Percentiles rank a stretch among this genome's conserved stretches.
phyloP scores from a whole-genome alignment of 2,888 invertebrate species.

The Brachynemurus nebulosus region DNA sequence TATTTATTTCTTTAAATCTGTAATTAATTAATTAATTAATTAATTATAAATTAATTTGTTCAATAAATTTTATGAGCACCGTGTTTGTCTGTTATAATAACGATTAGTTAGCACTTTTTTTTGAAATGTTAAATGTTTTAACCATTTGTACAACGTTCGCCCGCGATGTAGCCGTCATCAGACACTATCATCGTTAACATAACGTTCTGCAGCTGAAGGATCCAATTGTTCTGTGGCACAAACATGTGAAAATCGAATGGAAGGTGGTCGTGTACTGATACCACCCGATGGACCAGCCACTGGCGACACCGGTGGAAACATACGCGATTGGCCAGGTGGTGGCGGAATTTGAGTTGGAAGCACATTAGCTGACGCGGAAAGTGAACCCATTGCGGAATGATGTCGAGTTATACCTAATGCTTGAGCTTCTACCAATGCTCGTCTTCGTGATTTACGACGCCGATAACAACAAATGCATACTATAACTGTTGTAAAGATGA shows the following conservation, averaged over 20 bases:
- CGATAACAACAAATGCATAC: slow-evolving; percentile 6
- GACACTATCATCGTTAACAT: slow-evolving; percentile 41
- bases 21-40: not conserved
- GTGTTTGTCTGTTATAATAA: slow-evolving; percentile 1
- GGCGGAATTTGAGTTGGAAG: slow-evolving; percentile 8
- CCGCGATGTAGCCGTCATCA: slow-evolving; percentile 31
- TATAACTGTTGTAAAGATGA: slow-evolving; percentile 2
- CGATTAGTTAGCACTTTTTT: not conserved
- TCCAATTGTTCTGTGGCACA: not conserved
- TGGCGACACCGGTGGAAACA: slow-evolving; percentile 6
- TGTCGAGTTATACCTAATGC: slow-evolving; percentile 7
- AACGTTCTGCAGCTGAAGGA: slow-evolving; percentile 29
- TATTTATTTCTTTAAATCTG: not conserved
- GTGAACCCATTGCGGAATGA: slow-evolving; percentile 1
- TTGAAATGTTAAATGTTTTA: not conserved
- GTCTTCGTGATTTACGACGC: slow-evolving; percentile 1
- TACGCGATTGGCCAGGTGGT: slow-evolving; percentile 5
- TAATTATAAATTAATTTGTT: not conserved
- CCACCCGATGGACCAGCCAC: slow-evolving; percentile 8
- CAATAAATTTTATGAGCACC: not conserved
- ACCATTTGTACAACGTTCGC: slow-evolving; percentile 3
- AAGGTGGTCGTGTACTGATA: slow-evolving; percentile 5
- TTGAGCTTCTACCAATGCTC: slow-evolving; percentile 2
- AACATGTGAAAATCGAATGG: slow-evolving; percentile 9
- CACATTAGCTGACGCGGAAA: not conserved